Conservation (phyloP, 2,797 vertebrate species). For the Paguma larvata region DNA sequence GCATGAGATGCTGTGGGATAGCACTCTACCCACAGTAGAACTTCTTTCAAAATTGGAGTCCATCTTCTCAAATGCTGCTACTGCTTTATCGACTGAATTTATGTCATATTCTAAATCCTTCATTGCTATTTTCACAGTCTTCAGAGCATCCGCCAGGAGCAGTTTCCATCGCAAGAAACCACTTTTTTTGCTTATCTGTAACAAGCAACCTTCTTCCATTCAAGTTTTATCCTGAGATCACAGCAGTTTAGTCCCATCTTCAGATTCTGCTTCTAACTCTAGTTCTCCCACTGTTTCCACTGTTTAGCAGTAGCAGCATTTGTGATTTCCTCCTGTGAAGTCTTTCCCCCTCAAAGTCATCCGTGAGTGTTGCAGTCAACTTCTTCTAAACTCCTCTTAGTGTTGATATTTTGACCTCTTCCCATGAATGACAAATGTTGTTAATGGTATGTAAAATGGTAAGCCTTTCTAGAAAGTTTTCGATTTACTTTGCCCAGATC, state of each 20-base stretch:
- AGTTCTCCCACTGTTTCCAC: not conserved
- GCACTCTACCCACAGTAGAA: not conserved
- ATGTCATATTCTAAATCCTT: not conserved
- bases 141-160: not conserved
- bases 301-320: too few relatives aligned
- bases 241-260: not conserved
- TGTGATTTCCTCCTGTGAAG: not conserved
- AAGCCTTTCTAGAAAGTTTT: not conserved
- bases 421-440: not conserved
- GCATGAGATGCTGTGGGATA: not conserved
- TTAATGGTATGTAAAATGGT: not conserved
- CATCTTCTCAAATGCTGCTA: not conserved
- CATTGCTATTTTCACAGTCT: not conserved
- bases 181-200: not conserved
- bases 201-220: not conserved
- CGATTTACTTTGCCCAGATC: not conserved
- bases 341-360: not conserved
- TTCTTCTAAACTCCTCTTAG: not conserved
- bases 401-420: not conserved
- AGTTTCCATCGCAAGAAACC: not conserved
- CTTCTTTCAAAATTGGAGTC: not conserved
- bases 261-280: not conserved
- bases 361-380: fast-evolving
- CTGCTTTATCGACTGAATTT: not conserved
- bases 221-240: not conserved